Evolutionary conservation across 1,140 invertebrate genomes (phyloP).

Genomic region (Diploscapter pachys): DNA sequence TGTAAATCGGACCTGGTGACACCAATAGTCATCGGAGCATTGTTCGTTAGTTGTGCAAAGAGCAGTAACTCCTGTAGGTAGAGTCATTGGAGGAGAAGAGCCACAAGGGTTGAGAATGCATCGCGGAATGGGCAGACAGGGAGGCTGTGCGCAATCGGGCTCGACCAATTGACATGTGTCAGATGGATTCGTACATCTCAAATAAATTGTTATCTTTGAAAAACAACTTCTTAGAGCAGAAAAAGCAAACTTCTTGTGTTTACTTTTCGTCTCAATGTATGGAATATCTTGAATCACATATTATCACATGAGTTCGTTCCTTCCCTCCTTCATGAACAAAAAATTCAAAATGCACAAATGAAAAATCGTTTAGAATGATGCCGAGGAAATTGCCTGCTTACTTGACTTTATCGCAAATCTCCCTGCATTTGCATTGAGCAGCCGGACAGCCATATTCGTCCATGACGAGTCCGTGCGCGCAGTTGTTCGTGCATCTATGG

Average conservation of each 20-base stretch:
- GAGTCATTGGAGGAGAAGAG: slow-evolving; percentile 38
- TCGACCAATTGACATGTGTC: slow-evolving; percentile 55
- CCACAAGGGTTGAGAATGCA: no score
- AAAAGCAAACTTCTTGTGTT: slow-evolving; percentile 7
- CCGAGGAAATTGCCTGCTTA: not conserved
- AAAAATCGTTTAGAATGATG: no score
- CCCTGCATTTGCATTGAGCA: slow-evolving; percentile 37
- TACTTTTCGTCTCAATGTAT: slow-evolving; percentile 5
- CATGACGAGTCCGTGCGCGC: slow-evolving; percentile 47
- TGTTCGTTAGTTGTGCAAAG: slow-evolving; percentile 47
- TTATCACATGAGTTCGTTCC: no score
- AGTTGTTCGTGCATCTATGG: slow-evolving; percentile 1
- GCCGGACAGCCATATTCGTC: slow-evolving; percentile 45
- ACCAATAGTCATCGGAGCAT: slow-evolving; percentile 48
- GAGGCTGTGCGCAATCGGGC: slow-evolving; percentile 49
- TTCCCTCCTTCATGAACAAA: no score
- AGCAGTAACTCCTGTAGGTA: slow-evolving; percentile 55
- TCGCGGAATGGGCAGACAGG: slow-evolving; percentile 48
- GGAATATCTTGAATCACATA: not conserved
- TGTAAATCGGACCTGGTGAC: slow-evolving; percentile 46
- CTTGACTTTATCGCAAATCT: slow-evolving; percentile 46
- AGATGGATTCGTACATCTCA: slow-evolving; percentile 46
- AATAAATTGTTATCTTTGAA: not conserved
- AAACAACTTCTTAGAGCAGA: slow-evolving; percentile 7
- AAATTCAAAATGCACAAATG: no score